These are phyloP conservation scores for Lordiphosa andalusiaca DNA, from an alignment of 2,888 invertebrate species.

Conservation along the genomic window DNA sequence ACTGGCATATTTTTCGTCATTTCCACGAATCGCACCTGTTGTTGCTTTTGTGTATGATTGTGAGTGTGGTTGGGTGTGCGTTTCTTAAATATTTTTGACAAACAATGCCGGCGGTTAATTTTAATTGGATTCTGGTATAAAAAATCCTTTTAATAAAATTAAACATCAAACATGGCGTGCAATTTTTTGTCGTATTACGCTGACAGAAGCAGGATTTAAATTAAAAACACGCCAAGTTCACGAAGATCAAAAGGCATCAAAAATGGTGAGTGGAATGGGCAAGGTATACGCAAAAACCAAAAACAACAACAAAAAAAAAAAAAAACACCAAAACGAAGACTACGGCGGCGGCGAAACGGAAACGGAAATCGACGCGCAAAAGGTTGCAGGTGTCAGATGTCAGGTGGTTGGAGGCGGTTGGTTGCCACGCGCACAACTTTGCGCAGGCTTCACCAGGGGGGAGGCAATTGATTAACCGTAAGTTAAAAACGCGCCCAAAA, in stretches of 20 bases:
- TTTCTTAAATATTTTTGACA: constrained; percentile 64
- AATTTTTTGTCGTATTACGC: constrained; percentile 73
- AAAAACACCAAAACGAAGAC: constrained; percentile 20
- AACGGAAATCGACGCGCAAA: constrained; percentile 75
- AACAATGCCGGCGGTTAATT: constrained; percentile 75
- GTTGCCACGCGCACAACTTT: constrained; percentile 39
- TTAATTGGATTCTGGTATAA: constrained; percentile 76
- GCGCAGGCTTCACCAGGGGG: constrained; percentile 21
- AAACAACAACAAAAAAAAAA: constrained; percentile 18
- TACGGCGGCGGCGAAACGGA: constrained; percentile 58
- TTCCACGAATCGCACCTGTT: constrained; percentile 21
- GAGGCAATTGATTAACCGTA: constrained; percentile 64
- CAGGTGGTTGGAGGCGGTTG: constrained; percentile 30
- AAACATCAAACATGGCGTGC: constrained; percentile 74
- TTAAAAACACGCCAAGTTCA: constrained; percentile 78
- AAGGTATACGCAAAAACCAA: background rate
- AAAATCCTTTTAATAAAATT: constrained; percentile 75
- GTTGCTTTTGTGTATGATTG: constrained; percentile 13
- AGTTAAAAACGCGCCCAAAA: constrained; percentile 31
- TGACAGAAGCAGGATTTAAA: constrained; percentile 77
- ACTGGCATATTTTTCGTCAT: constrained; percentile 7
- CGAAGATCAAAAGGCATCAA: constrained; percentile 75
- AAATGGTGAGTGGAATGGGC: constrained; percentile 39
- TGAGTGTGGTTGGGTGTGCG: background rate
- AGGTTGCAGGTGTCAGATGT: constrained; percentile 75